Conservation (phyloP, 2,797 vertebrate genomes). For the Poeciliopsis turneri region DNA sequence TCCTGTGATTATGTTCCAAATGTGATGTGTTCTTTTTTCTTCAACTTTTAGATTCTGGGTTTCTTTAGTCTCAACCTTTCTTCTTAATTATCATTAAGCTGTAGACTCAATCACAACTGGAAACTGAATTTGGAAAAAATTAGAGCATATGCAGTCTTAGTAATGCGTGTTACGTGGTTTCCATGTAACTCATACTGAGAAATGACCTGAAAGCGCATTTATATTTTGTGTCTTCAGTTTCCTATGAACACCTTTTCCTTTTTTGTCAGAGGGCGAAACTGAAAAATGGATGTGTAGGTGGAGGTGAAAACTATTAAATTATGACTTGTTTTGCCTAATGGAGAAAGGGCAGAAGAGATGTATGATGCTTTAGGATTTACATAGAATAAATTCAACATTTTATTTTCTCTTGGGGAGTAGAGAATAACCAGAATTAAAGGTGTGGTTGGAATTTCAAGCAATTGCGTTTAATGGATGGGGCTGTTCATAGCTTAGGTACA, state of each 20-base stretch:
- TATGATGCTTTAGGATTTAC: conserved; percentile 3
- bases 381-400: conserved; percentile 4
- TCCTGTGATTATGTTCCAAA: background rate
- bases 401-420: background rate
- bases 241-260: background rate
- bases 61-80: background rate
- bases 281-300: conserved; percentile 2
- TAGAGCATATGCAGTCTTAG: background rate
- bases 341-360: background rate
- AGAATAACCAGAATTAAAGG: background rate
- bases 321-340: background rate
- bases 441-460: background rate
- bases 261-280: background rate
- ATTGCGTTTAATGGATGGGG: background rate
- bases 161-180: background rate
- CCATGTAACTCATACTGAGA: background rate
- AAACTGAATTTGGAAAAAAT: background rate
- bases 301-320: background rate
- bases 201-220: background rate
- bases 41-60: background rate
- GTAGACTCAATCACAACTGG: background rate
- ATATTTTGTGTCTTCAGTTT: background rate
- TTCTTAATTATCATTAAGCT: background rate
- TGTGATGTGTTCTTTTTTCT: background rate
- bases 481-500: background rate